Evolutionary conservation across 92 coral and sea anemone species (phyloP), one percentile per base, ranked within the genome.

Genomic region (Metridium senile): DNA sequence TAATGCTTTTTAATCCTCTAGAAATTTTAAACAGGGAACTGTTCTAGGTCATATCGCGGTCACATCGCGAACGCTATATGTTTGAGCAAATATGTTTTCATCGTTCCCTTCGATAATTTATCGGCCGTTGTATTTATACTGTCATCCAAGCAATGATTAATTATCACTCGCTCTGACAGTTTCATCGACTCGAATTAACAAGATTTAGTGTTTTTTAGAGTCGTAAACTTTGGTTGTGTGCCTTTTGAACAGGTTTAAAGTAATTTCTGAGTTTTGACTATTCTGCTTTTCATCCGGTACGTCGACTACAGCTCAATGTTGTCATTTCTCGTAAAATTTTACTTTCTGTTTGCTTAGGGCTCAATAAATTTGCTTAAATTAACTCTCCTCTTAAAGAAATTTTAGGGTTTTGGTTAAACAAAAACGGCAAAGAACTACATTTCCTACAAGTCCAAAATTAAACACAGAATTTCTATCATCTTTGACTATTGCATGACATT

Each of bases 111-210:
- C n/a, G n/a, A n/a, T n/a, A n/a, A n/a, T n/a, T n/a, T n/a, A n/a
- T n/a, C n/a, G n/a, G n/a, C 31, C 31, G 65, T 58, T 58, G 64
- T 71, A 45, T 45, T 45, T 45, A n/a, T 16, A 45, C 49, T 6
- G 13, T 39, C 49, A 39, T 13, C 49, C 6, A 39, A 39, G 8
- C 6, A 6, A 70, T 73, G 68, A 58, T 73, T 58, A 43, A 58
- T 73, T 32, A 13, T 63, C 66, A 72, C 30, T 72, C 30, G 28
- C 33, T 20, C 27, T n/a, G 67, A 57, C 78, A 58, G 3, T 31
- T 58, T 58, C 16, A 73, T n/a, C 78, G 58, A 2, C 46, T 75
- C 71, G 32, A 26, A 57, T 75, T 64, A 75, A 64, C 59, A 46
- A 43, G 80, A 75, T 63, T 75, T 75, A 35, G 31, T 35, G 26